Evolutionary conservation across 2,888 invertebrate species (phyloP), one percentile per base, ranked within the genome.

Genomic region (Drosophila acutilabella): DNA sequence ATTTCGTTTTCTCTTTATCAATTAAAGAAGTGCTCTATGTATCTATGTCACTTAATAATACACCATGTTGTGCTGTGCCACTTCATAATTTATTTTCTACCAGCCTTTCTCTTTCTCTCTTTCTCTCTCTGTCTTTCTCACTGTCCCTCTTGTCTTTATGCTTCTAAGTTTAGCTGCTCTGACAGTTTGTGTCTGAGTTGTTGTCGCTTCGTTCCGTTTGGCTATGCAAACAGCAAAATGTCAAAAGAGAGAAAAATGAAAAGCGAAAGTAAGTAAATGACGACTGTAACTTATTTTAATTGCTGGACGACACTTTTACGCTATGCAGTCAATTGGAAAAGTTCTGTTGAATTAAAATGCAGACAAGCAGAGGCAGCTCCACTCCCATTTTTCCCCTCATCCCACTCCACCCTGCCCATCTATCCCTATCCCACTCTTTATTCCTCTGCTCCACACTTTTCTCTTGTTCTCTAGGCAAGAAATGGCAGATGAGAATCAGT

Each of bases 261-360:
- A 70, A 67, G 65, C 52, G 53, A 65, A 53, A 30, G 48, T 64
- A 68, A 68, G 61, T 65, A 80, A 81, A 78, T 77, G 70, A 64
- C 65, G 79, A 80, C 75, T 74, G 72, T 72, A 80, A 80, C 82
- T 78, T 81, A 80, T 80, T 78, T 80, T 80, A 80, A 79, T 79
- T 79, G 79, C 81, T 62, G 74, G 71, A 81, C 81, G 82, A 79
- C 79, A 79, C 81, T 81, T 81, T 81, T 79, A 53, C 71, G 74
- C 74, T 71, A 66, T 81, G 79, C 81, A 78, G 79, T 74, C 81
- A 78, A 79, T 79, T 81, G 79, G 68, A 79, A 79, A 79, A 79
- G 81, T 79, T 81, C 81, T 81, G 64, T 71, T 72, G 76, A 75
- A 80, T 65, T 80, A 67, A 74, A 82, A 70, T 75, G 66, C 38